A percentile compares a stretch with the other conserved stretches of the same genome.
Evolutionary conservation across 92 coral and sea anemone genomes (phyloP).

Genomic region (Virgularia gustaviana): DNA sequence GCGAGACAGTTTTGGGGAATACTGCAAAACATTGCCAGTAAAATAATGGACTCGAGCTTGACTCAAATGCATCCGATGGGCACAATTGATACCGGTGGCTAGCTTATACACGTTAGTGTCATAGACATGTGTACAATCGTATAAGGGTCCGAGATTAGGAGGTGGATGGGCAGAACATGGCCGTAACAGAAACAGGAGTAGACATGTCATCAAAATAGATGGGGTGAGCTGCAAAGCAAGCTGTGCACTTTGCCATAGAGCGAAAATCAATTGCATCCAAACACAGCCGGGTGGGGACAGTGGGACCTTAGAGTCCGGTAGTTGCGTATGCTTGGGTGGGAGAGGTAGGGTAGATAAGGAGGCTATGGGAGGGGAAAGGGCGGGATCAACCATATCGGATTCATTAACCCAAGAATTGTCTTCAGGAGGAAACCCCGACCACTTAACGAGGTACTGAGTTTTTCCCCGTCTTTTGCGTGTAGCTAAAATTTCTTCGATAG

Average conservation of each 20-base stretch:
- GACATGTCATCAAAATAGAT: too few species aligned
- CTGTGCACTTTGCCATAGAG: too few species aligned
- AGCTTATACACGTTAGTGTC: constrained; percentile 3
- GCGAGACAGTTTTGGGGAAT: neutral
- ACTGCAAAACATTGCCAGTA: constrained; percentile 1
- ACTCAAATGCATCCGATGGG: constrained; percentile 16
- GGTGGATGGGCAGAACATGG: neutral
- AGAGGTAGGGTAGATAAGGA: neutral
- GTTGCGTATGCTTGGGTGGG: neutral
- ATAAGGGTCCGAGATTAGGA: neutral
- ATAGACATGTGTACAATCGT: constrained; percentile 10
- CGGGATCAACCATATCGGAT: neutral
- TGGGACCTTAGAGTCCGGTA: too few species aligned
- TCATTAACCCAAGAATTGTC: constrained; percentile 52
- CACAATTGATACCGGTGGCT: neutral
- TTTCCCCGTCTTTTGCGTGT: constrained; percentile 20
- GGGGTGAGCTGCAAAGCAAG: too few species aligned
- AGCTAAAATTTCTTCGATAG: constrained; percentile 39
- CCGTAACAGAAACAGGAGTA: neutral
- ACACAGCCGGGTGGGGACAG: too few species aligned
- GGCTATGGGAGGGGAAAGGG: neutral
- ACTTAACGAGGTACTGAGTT: constrained; percentile 41
- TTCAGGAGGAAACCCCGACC: constrained; percentile 28
- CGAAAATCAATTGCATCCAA: too few species aligned
- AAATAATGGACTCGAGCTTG: constrained; percentile 1